Evolutionary conservation across 2,888 invertebrate genomes (phyloP).

Genomic region (Thera britannica): DNA sequence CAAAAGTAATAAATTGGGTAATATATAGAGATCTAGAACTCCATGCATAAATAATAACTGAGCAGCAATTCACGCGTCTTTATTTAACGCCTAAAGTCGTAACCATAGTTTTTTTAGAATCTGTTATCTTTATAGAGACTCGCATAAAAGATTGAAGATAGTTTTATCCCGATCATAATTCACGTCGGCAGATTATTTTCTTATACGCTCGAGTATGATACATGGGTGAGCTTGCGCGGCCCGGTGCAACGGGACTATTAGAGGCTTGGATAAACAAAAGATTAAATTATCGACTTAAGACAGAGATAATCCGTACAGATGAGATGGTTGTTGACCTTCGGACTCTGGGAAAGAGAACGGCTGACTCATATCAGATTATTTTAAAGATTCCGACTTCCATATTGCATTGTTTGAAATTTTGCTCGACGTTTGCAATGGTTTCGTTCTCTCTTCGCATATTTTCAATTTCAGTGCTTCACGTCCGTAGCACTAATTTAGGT

Average conservation of each 20-base stretch:
- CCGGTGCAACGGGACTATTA: slow-evolving; percentile 76
- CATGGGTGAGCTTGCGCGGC: slow-evolving; percentile 64
- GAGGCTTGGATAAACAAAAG: slow-evolving; percentile 82
- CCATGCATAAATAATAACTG: slow-evolving; percentile 22
- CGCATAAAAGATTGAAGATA: slow-evolving; percentile 57
- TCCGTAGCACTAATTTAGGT: no score
- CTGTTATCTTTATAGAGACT: slow-evolving; percentile 45
- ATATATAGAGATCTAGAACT: slow-evolving; percentile 14
- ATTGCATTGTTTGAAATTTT: slow-evolving; percentile 33
- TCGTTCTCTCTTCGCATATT: neutral
- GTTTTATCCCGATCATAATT: slow-evolving; percentile 68
- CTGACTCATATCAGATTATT: slow-evolving; percentile 57
- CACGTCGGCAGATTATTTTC: slow-evolving; percentile 76
- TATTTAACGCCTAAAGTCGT: slow-evolving; percentile 35
- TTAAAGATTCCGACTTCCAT: slow-evolving; percentile 43
- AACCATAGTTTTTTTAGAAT: slow-evolving; percentile 41
- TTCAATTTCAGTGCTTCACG: neutral
- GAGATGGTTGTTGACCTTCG: slow-evolving; percentile 81
- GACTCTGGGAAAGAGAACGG: slow-evolving; percentile 54
- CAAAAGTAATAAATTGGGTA: slow-evolving; percentile 22
- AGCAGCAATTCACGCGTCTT: slow-evolving; percentile 19
- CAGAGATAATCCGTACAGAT: slow-evolving; percentile 80
- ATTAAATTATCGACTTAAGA: slow-evolving; percentile 82
- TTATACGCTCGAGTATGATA: slow-evolving; percentile 75
- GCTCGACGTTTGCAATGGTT: slow-evolving; percentile 3